Evolutionary conservation across 2,888 invertebrate genomes (phyloP), one percentile per base, ranked within the genome.

Genomic region (Clusia tigrina): DNA sequence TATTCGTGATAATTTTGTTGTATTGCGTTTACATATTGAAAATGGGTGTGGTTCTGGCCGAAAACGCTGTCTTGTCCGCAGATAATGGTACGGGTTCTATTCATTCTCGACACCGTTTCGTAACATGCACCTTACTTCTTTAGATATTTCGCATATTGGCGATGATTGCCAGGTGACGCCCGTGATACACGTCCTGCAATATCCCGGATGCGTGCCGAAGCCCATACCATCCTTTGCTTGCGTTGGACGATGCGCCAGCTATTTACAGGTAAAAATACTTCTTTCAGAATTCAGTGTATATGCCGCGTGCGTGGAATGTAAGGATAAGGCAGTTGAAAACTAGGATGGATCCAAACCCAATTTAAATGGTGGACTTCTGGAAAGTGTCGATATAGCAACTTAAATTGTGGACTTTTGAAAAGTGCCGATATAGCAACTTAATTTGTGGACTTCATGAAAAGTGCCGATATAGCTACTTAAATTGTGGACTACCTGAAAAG

Each of bases 221-320:
- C 94, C 94, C 0, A 95, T 96, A 74, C 95, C 96, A 1, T 95
- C 95, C 66, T 96, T 94, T 81, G 95, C 95, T 20, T 96, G 96
- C 77, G 92, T 92, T 65, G 96, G 96, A 60, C 89, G 92, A 76
- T 96, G 96, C 82, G 91, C 92, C 59, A 95, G 95, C 71, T 96
- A 96, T 76, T 90, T 96, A 58, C 96, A 96, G 88, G 95, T 95
- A 85, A 79, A n/a, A 1, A 20, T 6, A 2, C 15, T 3, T 15
- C 9, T 24, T 2, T 10, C 9, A 10, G 6, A 24, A 32, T 9
- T 2, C 17, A 20, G n/a, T 12, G 1, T 9, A 37, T 32, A 22
- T 32, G n/a, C n/a, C n/a, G n/a, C n/a, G n/a, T n/a, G n/a, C n/a
- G n/a, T n/a, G n/a, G n/a, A n/a, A n/a, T n/a, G n/a, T n/a, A n/a